Conservation (phyloP, 2,888 invertebrate genomes). For the Aethes cnicana region DNA sequence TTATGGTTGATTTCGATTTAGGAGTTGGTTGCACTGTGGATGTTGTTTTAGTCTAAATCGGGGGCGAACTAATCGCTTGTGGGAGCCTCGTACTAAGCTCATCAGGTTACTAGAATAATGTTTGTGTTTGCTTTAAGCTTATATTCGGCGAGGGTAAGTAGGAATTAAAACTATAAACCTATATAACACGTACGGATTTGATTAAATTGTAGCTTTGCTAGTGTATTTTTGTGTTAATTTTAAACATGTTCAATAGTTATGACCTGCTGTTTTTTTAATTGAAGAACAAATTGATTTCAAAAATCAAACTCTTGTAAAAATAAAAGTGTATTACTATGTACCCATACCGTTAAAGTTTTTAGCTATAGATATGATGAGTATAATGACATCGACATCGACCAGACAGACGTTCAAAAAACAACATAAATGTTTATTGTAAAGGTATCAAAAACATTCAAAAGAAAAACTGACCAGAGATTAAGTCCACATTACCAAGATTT, state of each 20-base stretch:
- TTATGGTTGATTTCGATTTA: slow-evolving; percentile 19
- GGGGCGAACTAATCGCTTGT: slow-evolving; percentile 66
- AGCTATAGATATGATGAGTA: no score
- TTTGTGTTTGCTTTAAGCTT: slow-evolving; percentile 74
- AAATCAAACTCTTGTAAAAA: no score
- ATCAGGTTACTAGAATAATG: slow-evolving; percentile 81
- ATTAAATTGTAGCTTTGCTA: neutral
- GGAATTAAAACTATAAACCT: slow-evolving; percentile 57
- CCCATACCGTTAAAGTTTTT: no score
- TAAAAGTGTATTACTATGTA: no score
- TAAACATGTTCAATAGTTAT: no score
- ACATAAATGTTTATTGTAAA: neutral
- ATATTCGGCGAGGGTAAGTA: slow-evolving; percentile 47
- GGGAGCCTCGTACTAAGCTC: slow-evolving; percentile 67
- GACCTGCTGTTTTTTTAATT: no score
- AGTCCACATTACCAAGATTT: neutral
- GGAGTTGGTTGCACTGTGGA: neutral
- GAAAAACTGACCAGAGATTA: slow-evolving; percentile 7
- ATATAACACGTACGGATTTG: slow-evolving; percentile 41
- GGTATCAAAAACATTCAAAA: neutral
- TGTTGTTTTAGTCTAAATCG: slow-evolving; percentile 37
- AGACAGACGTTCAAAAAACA: neutral
- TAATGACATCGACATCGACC: no score
- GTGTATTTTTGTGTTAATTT: no score
- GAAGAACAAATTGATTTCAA: no score